Evolutionary conservation across 2,113 vertebrate genomes (phyloP).

Genomic region (Pteropus alecto): DNA sequence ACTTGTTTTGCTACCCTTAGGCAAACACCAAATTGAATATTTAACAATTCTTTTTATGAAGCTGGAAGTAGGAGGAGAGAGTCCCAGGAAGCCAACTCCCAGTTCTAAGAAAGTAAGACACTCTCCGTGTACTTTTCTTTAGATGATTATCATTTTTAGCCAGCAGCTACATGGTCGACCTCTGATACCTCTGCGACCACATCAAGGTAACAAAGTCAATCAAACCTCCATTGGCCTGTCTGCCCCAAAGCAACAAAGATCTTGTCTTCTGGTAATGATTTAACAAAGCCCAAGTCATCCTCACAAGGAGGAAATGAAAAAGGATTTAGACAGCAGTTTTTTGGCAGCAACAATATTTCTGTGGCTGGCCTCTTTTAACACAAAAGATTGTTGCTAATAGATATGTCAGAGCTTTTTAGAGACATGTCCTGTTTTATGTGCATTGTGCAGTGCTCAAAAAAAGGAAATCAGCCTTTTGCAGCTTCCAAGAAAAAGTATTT

Average conservation of each 20-base stretch:
- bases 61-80: not conserved
- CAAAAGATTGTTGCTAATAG: not conserved
- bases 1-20: conserved; percentile 71
- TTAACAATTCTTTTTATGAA: conserved; percentile 70
- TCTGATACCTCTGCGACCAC: conserved; percentile 35
- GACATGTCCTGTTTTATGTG: not conserved
- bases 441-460: not conserved
- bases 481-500: conserved; percentile 22
- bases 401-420: conserved; percentile 34
- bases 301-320: conserved; percentile 10
- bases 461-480: not conserved
- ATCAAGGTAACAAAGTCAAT: conserved; percentile 48
- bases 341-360: conserved; percentile 5
- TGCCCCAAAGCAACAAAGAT: conserved; percentile 24
- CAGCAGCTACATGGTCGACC: conserved; percentile 60
- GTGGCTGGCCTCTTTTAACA: conserved; percentile 12
- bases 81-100: conserved; percentile 62
- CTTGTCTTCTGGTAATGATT: conserved; percentile 29
- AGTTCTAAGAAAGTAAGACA: conserved; percentile 75
- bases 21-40: conserved; percentile 67
- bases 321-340: not conserved
- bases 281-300: conserved; percentile 14
- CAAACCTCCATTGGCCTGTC: conserved; percentile 35
- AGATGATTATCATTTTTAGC: conserved; percentile 74
- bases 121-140: conserved; percentile 59